These are phyloP conservation scores for Hesperia comma DNA, from an alignment of 2,888 invertebrate species.

Conservation along the genomic window DNA sequence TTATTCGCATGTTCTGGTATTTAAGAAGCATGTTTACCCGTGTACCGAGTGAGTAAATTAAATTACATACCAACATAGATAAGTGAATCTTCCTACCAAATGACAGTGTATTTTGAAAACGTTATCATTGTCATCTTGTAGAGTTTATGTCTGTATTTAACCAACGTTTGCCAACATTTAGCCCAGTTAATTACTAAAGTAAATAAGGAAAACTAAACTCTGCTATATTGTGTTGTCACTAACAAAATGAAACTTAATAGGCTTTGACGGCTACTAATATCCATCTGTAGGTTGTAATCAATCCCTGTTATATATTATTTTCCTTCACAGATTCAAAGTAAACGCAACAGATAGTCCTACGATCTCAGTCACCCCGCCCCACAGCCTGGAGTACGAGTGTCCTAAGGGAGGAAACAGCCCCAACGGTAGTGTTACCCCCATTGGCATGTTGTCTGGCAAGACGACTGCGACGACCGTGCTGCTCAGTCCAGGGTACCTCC, in stretches of 20 bases:
- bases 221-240: no score
- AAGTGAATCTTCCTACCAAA: slow-evolving; percentile 8
- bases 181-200: not conserved
- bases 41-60: not conserved
- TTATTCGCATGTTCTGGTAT: slow-evolving; percentile 6
- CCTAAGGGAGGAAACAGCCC: slow-evolving; percentile 70
- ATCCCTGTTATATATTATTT: not conserved
- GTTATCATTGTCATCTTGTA: not conserved
- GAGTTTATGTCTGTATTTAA: not conserved
- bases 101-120: not conserved
- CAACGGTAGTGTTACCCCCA: slow-evolving; percentile 75
- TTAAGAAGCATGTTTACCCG: not conserved
- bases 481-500: slow-evolving; percentile 74
- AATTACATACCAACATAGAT: not conserved
- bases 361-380: slow-evolving; percentile 75
- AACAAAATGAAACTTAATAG: no score
- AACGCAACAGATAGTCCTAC: slow-evolving; percentile 76
- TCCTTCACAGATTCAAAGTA: slow-evolving; percentile 65
- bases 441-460: slow-evolving; percentile 71
- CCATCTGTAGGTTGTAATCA: not conserved
- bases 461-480: slow-evolving; percentile 72
- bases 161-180: not conserved
- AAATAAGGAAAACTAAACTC: not conserved
- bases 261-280: not conserved
- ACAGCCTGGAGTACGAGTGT: slow-evolving; percentile 75